These are phyloP conservation scores for Drosophila nasuta DNA, from an alignment of 1,140 invertebrate genomes.

Conservation along the genomic window DNA sequence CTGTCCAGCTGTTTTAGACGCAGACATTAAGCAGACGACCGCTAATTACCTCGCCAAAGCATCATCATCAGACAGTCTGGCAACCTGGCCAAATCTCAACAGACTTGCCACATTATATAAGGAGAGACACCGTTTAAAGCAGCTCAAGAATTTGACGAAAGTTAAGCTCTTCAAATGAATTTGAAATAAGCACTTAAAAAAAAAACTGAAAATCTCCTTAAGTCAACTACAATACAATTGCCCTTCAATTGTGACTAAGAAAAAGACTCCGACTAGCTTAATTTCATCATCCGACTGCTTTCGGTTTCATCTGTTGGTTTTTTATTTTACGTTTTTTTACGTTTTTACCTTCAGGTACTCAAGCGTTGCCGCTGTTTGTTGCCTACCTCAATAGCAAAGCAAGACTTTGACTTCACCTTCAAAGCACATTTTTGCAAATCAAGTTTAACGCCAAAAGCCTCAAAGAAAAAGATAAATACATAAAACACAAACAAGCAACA, in stretches of 20 bases:
- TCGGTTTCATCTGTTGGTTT: conserved; percentile 2
- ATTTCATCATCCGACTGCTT: not conserved
- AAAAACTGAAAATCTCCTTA: not conserved
- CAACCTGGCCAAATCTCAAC: conserved; percentile 15
- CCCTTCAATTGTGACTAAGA: too few relatives aligned
- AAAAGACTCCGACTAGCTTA: not conserved
- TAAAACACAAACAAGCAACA: conserved; percentile 4
- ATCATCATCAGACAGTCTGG: conserved; percentile 19
- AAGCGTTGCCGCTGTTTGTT: conserved; percentile 9
- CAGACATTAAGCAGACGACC: conserved; percentile 54
- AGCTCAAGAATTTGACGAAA: not conserved
- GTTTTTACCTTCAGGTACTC: conserved; percentile 9
- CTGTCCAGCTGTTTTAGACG: conserved; percentile 25
- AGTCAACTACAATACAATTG: too few relatives aligned
- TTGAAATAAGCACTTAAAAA: not conserved
- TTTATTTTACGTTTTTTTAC: too few relatives aligned
- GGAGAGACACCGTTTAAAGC: not conserved
- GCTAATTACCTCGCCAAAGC: conserved; percentile 56
- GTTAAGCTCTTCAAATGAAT: not conserved
- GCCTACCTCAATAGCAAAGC: conserved; percentile 63
- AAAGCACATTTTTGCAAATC: conserved; percentile 67
- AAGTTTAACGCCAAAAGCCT: conserved; percentile 68
- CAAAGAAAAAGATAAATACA: conserved; percentile 34
- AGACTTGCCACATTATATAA: not conserved
- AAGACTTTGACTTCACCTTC: conserved; percentile 57